Conservation (phyloP, 2,888 invertebrate species). For the Apamea anceps region DNA sequence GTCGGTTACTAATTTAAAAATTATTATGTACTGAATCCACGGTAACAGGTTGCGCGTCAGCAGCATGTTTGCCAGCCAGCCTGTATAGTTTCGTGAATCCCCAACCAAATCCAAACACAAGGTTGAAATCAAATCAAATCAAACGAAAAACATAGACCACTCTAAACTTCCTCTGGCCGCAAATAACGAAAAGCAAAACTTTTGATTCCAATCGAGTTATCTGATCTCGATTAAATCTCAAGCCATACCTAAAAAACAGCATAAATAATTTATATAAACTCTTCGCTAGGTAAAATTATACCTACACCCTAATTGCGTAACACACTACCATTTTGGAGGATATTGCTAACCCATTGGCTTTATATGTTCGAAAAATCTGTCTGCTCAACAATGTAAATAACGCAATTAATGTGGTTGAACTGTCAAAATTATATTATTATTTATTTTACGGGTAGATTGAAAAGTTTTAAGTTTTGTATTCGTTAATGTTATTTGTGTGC, state of each 20-base stretch:
- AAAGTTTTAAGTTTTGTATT: too few species aligned
- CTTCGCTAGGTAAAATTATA: not conserved
- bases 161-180: not conserved
- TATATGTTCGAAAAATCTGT: not conserved
- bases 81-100: too few species aligned
- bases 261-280: not conserved
- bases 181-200: not conserved
- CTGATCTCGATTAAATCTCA: not conserved
- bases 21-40: too few species aligned
- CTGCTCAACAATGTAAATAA: not conserved
- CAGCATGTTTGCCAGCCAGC: too few species aligned
- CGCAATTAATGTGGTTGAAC: not conserved
- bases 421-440: too few species aligned
- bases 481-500: too few species aligned
- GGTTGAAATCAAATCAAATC: not conserved
- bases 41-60: too few species aligned
- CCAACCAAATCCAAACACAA: not conserved
- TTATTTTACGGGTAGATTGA: too few species aligned
- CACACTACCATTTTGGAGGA: not conserved
- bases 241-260: not conserved
- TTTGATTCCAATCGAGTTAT: conserved; percentile 13
- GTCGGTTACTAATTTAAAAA: too few species aligned
- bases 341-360: not conserved
- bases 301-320: too few species aligned
- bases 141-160: not conserved